Conservation (phyloP, 2,888 invertebrate species). For the Candidula unifasciata region DNA sequence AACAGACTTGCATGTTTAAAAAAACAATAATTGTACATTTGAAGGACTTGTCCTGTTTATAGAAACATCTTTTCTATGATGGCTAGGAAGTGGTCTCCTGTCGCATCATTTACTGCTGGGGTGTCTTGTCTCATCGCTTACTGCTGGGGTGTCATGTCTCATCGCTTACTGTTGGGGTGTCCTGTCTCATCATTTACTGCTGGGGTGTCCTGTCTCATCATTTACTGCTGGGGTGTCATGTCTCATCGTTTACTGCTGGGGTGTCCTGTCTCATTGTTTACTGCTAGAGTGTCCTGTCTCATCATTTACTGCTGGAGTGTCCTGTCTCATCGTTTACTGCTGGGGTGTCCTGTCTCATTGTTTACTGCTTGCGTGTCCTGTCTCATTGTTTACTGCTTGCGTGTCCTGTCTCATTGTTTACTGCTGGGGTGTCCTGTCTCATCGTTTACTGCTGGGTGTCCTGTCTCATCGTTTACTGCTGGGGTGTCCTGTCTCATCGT, state of each 20-base stretch:
- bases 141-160: slow-evolving; percentile 93
- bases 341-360: slow-evolving; percentile 81
- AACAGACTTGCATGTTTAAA: no score
- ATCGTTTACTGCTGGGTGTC: neutral
- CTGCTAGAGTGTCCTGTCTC: slow-evolving; percentile 72
- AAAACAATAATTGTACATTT: no score
- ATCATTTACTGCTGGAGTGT: slow-evolving; percentile 94
- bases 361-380: slow-evolving; percentile 93
- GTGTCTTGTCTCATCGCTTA: slow-evolving; percentile 84
- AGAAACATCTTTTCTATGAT: no score
- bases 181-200: slow-evolving; percentile 87
- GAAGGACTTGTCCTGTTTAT: no score
- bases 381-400: slow-evolving; percentile 70
- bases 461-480: slow-evolving; percentile 89
- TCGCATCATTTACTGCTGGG: no score
- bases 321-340: slow-evolving; percentile 83
- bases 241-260: slow-evolving; percentile 92
- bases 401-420: slow-evolving; percentile 84
- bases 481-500: slow-evolving; percentile 89
- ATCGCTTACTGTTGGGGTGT: neutral
- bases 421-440: slow-evolving; percentile 93
- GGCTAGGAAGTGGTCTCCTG: no score
- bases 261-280: slow-evolving; percentile 85
- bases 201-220: slow-evolving; percentile 91
- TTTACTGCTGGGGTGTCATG: neutral